These are phyloP conservation scores for Chaenogobius annularis DNA, from an alignment of 2,113 vertebrate genomes.

Conservation along the genomic window DNA sequence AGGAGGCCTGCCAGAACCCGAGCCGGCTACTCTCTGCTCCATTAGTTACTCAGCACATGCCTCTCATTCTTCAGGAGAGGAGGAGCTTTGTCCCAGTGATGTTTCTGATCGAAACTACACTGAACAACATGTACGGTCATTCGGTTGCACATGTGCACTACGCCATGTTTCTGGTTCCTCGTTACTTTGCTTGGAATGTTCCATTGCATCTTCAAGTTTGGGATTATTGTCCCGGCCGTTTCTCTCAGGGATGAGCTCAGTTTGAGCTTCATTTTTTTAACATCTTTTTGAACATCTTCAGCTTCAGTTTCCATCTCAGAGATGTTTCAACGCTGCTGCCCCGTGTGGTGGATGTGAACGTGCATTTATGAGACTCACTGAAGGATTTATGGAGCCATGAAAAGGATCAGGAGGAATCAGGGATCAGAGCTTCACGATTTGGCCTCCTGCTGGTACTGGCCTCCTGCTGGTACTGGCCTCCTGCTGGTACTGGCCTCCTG, in stretches of 20 bases:
- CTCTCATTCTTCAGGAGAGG: constrained; percentile 34
- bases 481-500: too few relatives aligned
- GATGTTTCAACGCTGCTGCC: background rate
- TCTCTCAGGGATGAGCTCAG: too few relatives aligned
- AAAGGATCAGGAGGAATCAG: constrained; percentile 1
- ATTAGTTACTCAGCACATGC: constrained; percentile 63
- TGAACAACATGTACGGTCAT: too few relatives aligned
- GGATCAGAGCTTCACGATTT: constrained; percentile 32
- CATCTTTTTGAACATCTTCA: too few relatives aligned
- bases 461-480: too few relatives aligned
- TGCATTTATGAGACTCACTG: constrained; percentile 11
- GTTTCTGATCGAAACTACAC: background rate
- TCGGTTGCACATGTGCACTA: too few relatives aligned
- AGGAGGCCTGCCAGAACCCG: constrained; percentile 57
- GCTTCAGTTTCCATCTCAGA: background rate
- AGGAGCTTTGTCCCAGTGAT: constrained; percentile 20
- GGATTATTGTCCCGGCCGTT: too few relatives aligned
- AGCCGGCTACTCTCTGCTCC: constrained; percentile 42
- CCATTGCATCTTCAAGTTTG: too few relatives aligned
- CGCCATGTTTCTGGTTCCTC: too few relatives aligned
- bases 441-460: too few relatives aligned
- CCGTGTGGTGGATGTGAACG: constrained; percentile 16
- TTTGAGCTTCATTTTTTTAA: too few relatives aligned
- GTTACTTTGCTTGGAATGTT: too few relatives aligned
- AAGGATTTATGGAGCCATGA: constrained; percentile 3